These are phyloP conservation scores for Daubentonia madagascariensis DNA, from an alignment of 2,113 vertebrate genomes.

Conservation along the genomic window DNA sequence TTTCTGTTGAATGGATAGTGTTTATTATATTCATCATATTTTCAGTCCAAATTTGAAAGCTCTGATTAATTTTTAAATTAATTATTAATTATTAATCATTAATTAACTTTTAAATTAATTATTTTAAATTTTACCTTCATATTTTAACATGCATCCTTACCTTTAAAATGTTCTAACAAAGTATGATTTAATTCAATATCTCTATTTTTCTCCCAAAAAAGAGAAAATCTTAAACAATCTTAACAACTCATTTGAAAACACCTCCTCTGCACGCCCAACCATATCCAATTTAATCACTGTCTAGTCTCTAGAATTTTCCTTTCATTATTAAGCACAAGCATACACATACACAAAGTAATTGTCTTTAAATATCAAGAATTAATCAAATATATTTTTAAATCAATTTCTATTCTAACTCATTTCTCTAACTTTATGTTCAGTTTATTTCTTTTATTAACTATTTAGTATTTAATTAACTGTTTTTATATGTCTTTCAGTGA, in stretches of 20 bases:
- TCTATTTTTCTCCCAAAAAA: background rate
- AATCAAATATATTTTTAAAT: background rate
- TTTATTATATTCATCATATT: background rate
- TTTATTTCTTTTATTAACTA: background rate
- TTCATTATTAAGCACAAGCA: background rate
- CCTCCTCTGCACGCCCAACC: background rate
- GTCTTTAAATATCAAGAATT: background rate
- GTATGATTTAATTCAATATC: background rate
- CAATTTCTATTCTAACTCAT: background rate
- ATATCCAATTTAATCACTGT: background rate
- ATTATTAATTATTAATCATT: too few species aligned
- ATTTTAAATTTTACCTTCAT: background rate
- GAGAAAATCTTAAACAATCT: background rate
- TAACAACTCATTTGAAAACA: background rate
- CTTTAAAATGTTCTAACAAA: background rate
- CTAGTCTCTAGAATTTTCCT: background rate
- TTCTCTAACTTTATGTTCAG: background rate
- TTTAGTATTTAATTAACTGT: background rate
- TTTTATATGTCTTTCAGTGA: background rate
- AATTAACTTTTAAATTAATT: too few species aligned
- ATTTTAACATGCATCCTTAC: background rate
- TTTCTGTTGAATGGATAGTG: background rate
- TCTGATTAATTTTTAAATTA: background rate
- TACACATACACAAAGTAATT: background rate
- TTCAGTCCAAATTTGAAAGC: background rate